phyloP scores from a whole-genome alignment of 2,888 invertebrate genomes.

The Chouioia cunea region DNA sequence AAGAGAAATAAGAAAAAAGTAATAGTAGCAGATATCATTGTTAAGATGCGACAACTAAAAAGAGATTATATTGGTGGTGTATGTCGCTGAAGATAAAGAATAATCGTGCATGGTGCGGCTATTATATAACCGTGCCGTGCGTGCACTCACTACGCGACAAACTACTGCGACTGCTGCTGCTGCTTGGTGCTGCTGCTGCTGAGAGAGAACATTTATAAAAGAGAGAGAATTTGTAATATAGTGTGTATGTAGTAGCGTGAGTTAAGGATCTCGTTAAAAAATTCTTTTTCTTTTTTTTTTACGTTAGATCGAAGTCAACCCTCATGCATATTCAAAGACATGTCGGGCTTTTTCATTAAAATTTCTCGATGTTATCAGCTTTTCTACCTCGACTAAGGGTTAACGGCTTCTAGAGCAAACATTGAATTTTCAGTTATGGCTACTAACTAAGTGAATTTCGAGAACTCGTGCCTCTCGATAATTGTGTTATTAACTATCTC shows the following conservation, averaged over 20 bases:
- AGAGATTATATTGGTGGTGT: neutral
- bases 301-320: too few relatives aligned
- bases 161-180: too few relatives aligned
- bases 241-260: constrained; percentile 19
- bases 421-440: too few relatives aligned
- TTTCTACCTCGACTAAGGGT: too few relatives aligned
- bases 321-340: too few relatives aligned
- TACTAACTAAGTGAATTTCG: too few relatives aligned
- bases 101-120: constrained; percentile 33
- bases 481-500: too few relatives aligned
- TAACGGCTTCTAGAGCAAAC: too few relatives aligned
- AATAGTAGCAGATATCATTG: neutral
- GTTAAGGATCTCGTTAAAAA: constrained; percentile 30
- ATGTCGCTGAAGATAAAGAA: neutral
- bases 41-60: neutral
- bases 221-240: neutral
- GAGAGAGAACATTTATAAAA: neutral
- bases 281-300: too few relatives aligned
- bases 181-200: neutral
- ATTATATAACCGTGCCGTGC: constrained; percentile 35
- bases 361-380: too few relatives aligned
- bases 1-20: neutral
- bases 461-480: too few relatives aligned
- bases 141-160: constrained; percentile 16
- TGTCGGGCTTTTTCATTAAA: too few relatives aligned